Percentiles rank a stretch among this genome's conserved stretches.
phyloP scores from a whole-genome alignment of 2,797 vertebrate species.

The Anguilla obscura region DNA sequence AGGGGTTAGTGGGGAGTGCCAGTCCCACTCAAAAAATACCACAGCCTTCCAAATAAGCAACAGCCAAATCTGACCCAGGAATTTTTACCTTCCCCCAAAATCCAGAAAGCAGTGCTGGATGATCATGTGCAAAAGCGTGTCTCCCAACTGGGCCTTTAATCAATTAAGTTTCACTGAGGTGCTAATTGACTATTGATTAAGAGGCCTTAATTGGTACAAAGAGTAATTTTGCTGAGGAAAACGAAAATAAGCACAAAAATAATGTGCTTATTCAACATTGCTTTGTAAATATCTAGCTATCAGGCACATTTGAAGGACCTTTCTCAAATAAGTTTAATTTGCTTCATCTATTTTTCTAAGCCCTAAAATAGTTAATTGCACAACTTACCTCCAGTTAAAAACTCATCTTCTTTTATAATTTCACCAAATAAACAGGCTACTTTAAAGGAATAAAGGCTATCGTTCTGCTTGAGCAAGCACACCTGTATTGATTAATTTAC shows the following conservation, averaged over 20 bases:
- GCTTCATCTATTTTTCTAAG: neutral
- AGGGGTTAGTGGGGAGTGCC: neutral
- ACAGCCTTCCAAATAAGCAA: neutral
- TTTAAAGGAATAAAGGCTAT: neutral
- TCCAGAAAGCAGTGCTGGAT: neutral
- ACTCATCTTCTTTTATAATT: neutral
- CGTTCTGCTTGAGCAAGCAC: neutral
- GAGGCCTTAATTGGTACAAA: neutral
- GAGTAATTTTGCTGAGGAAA: neutral
- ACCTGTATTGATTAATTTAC: neutral
- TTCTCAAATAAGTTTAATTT: neutral
- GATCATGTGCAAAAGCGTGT: neutral
- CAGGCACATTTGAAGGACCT: neutral
- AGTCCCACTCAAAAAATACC: neutral
- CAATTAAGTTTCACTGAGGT: slow-evolving; percentile 8
- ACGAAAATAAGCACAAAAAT: neutral
- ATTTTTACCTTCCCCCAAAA: neutral
- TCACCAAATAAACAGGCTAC: neutral
- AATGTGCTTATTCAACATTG: neutral
- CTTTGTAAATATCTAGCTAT: neutral
- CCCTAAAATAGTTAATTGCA: neutral
- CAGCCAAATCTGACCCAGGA: neutral
- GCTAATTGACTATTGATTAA: slow-evolving; percentile 13
- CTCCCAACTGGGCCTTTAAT: neutral
- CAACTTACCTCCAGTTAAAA: neutral